These are phyloP conservation scores for Agonopterix subpropinquella DNA, from an alignment of 2,888 invertebrate genomes.

Conservation along the genomic window DNA sequence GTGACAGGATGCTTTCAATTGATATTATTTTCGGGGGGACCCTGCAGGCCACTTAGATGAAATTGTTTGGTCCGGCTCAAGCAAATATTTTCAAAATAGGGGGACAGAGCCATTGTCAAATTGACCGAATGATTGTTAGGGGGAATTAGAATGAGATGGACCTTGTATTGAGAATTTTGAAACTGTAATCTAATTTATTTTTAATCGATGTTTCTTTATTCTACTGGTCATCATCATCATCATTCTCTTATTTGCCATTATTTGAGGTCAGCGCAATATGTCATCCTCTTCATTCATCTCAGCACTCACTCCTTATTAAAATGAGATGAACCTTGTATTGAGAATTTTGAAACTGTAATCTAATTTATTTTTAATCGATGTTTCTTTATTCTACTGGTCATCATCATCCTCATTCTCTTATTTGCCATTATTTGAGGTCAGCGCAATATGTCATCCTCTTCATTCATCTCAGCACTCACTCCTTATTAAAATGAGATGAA, in stretches of 20 bases:
- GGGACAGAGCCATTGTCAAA: constrained; percentile 60
- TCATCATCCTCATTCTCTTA: too few species aligned
- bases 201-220: too few species aligned
- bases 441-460: too few species aligned
- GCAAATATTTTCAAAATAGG: constrained; percentile 71
- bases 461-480: too few species aligned
- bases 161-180: neutral
- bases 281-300: too few species aligned
- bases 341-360: neutral
- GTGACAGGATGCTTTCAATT: constrained; percentile 59
- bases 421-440: too few species aligned
- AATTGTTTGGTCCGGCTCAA: constrained; percentile 56
- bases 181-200: neutral
- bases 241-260: too few species aligned
- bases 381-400: too few species aligned
- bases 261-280: too few species aligned
- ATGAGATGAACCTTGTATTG: constrained; percentile 15
- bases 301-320: too few species aligned
- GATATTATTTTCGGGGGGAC: constrained; percentile 44
- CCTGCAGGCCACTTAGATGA: constrained; percentile 43
- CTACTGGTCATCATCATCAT: too few species aligned
- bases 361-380: neutral
- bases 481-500: constrained; percentile 27
- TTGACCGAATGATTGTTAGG: constrained; percentile 65
- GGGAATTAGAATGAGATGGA: constrained; percentile 34